Evolutionary conservation across 2,888 invertebrate genomes (phyloP).

Genomic region (Tiphia femorata): DNA sequence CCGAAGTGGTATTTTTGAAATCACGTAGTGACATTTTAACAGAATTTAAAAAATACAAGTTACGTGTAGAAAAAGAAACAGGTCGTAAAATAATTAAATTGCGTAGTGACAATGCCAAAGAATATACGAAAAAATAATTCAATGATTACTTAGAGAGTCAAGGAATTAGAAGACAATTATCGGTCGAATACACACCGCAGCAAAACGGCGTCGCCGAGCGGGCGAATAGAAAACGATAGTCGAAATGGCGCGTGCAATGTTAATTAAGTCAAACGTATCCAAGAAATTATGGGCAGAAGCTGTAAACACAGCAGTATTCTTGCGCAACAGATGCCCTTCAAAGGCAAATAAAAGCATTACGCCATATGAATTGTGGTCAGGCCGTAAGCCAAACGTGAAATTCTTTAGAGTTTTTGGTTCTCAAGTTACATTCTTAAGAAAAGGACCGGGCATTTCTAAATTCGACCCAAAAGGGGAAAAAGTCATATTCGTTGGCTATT

Average conservation of each 20-base stretch:
- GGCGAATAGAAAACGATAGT: conserved; percentile 32
- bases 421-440: conserved; percentile 4
- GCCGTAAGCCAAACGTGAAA: too few species aligned
- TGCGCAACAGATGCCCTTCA: too few species aligned
- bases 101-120: conserved; percentile 29
- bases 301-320: too few species aligned
- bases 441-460: not conserved
- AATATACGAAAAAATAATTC: conserved; percentile 31
- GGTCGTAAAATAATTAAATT: conserved; percentile 25
- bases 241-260: too few species aligned
- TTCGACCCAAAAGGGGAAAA: conserved; percentile 8
- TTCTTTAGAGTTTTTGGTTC: too few species aligned
- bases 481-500: too few species aligned
- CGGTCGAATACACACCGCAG: conserved; percentile 41
- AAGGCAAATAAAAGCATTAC: too few species aligned
- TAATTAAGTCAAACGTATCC: too few species aligned
- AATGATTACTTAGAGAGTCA: conserved; percentile 12
- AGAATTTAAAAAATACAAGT: conserved; percentile 26
- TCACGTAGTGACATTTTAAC: conserved; percentile 10
- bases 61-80: conserved; percentile 16
- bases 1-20: conserved; percentile 15
- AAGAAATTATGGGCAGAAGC: too few species aligned
- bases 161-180: conserved; percentile 20
- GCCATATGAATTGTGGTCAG: too few species aligned
- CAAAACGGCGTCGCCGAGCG: conserved; percentile 54